Evolutionary conservation across 2,113 vertebrate species (phyloP).

Genomic region (Gallinago undulata): DNA sequence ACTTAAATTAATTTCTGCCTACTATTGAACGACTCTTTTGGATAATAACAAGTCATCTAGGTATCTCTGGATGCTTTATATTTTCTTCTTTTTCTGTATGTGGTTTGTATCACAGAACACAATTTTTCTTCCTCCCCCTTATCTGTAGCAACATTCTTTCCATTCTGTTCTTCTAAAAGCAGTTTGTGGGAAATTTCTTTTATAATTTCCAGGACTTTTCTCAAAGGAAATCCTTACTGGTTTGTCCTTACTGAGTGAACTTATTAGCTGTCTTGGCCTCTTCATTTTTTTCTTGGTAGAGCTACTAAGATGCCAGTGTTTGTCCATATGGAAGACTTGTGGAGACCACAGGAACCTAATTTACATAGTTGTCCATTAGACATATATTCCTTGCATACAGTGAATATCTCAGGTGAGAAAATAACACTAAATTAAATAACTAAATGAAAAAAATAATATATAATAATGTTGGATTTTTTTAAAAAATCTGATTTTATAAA

Average conservation of each 20-base stretch:
- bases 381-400: background rate
- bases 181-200: background rate
- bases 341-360: background rate
- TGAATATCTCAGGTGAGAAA: background rate
- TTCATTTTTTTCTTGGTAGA: background rate
- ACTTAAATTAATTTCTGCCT: background rate
- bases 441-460: background rate
- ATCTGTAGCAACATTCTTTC: background rate
- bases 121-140: rapidly evolving
- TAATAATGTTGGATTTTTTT: background rate
- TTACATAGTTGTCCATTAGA: background rate
- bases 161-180: background rate
- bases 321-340: background rate
- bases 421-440: background rate
- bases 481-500: background rate
- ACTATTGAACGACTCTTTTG: background rate
- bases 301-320: background rate
- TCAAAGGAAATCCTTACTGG: background rate
- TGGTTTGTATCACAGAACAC: background rate
- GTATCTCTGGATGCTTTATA: background rate
- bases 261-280: background rate
- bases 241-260: background rate
- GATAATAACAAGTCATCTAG: background rate
- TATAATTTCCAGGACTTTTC: background rate
- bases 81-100: background rate